Base-by-base conservation (phyloP, 1,140 invertebrate species). In the Dermatophagoides farinae region DNA sequence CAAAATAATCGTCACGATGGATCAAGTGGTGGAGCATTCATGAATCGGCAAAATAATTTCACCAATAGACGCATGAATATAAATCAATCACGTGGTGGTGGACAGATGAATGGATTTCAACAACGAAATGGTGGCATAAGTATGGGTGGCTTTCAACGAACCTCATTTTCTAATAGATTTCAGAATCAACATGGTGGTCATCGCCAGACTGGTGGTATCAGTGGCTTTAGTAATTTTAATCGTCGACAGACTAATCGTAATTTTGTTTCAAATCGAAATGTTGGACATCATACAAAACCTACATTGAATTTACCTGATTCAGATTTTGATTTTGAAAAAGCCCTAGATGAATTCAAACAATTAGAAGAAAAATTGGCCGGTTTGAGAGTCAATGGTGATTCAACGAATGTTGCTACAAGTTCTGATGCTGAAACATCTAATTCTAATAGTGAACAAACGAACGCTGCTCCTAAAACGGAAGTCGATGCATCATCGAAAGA, bases 241-340 rank as follows among this genome's bases (percentile, higher is more conserved):
- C 51, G 12, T 10, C 49, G 40, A 39, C 60, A 44, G 6, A 57
- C 22, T 16, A 38, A 14, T 31, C 40, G 22, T 1, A 57, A 60
- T 10, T 60, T 60, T 61, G 61, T 16, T 18, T 31, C 41, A 61
- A 31, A 31, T 31, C 31, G 31, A 4, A 31, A 2, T 2, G 11
- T 23, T 16, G n/a, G n/a, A 31, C 40, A 31, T 16, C 14, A 16
- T n/a, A 16, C 50, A 6, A 22, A 31, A 31, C 31, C 31, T 4
- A 4, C 31, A 31, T 31, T 31, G 31, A 8, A 31, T 31, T 1
- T 53, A 25, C 31, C 44, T 60, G 58, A 60, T 23, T 84, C 82
- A 55, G 91, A 96, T 66, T 97, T 89, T 72, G 92, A 98, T 74
- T 97, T 98, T 74, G 93, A 97, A 71, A 84, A 90, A 71, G 88